Percentiles rank a stretch among this genome's conserved stretches.
phyloP scores from a whole-genome alignment of 2,113 vertebrate genomes.

The Xenopus borealis region DNA sequence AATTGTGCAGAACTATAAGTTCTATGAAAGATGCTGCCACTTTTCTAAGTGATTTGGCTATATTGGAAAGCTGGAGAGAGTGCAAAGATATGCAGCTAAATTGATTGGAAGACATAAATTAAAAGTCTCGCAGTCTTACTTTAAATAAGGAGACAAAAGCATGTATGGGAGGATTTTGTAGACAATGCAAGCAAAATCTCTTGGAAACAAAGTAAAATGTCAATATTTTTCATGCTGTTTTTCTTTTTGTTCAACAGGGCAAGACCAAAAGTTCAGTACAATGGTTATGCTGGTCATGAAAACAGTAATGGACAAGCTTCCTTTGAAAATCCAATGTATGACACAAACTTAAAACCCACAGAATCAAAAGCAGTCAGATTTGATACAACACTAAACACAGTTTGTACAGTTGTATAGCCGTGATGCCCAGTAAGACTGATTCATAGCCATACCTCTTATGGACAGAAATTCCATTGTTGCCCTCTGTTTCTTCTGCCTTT shows the following conservation, averaged over 20 bases:
- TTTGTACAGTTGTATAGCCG: slow-evolving; percentile 98
- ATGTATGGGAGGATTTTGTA: too few relatives aligned
- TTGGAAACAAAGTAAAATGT: too few relatives aligned
- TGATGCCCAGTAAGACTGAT: slow-evolving; percentile 65
- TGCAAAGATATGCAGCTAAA: too few relatives aligned
- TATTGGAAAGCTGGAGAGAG: too few relatives aligned
- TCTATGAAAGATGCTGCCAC: too few relatives aligned
- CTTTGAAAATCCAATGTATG: slow-evolving; percentile 99
- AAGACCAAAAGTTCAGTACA: slow-evolving; percentile 97
- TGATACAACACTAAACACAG: slow-evolving; percentile 97
- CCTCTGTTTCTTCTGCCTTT: slow-evolving; percentile 66
- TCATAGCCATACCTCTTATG: slow-evolving; percentile 75
- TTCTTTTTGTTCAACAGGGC: slow-evolving; percentile 71
- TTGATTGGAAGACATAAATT: too few relatives aligned
- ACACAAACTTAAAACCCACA: slow-evolving; percentile 98
- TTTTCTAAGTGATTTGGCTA: too few relatives aligned
- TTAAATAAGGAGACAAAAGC: too few relatives aligned
- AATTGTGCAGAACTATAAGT: too few relatives aligned
- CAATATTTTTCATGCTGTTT: too few relatives aligned
- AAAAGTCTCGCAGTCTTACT: too few relatives aligned
- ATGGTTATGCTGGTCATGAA: slow-evolving; percentile 95
- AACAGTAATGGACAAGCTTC: slow-evolving; percentile 96
- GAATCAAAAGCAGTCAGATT: slow-evolving; percentile 98
- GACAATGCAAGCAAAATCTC: too few relatives aligned
- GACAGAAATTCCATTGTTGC: slow-evolving; percentile 76